Base-by-base conservation (phyloP, 1,140 invertebrate species). In the Leucophenga varia region DNA sequence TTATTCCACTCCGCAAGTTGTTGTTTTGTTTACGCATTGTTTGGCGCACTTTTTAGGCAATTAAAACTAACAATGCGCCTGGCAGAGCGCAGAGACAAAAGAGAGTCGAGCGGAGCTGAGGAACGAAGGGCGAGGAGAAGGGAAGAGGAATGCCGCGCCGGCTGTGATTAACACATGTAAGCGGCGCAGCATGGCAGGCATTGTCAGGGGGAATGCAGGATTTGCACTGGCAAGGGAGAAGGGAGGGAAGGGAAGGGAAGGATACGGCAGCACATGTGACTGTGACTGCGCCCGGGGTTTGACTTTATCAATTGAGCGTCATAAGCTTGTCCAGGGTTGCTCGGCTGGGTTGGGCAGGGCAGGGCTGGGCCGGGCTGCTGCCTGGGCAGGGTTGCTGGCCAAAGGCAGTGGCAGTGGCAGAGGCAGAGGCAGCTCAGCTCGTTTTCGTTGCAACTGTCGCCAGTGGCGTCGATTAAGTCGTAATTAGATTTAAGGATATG, bases 401-500 rank as follows among this genome's bases (percentile, higher is more conserved):
- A n/a, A n/a, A n/a, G 10, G 40, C 47, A 47, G 45, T 52, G 49
- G 54, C 41, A 49, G 13, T 16, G 16, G 17, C 13, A 31, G 14
- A 31, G 36, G 18, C 17, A 20, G 18, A 22, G 31, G 10, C 22
- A 17, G 34, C 10, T 2, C 32, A 5, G 32, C 31, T 40, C 47
- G 25, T 48, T 49, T 56, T 54, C 48, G 59, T 51, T 67, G 63
- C 63, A 67, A 67, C 63, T 67, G 63, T 67, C 63, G 63, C 63
- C 64, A 67, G 49, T 67, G 64, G 63, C 63, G 63, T 67, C 63
- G 69, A 72, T 72, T 72, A 72, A 72, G 69, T 72, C 69, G 69
- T 72, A 72, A 72, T 72, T 72, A 72, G 64, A 72, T 72, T 72
- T 72, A 72, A 72, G 64, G 64, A 72, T 72, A 72, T 70, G 61